phyloP scores from a whole-genome alignment of 2,888 invertebrate species.

The Gryllus longicercus region DNA sequence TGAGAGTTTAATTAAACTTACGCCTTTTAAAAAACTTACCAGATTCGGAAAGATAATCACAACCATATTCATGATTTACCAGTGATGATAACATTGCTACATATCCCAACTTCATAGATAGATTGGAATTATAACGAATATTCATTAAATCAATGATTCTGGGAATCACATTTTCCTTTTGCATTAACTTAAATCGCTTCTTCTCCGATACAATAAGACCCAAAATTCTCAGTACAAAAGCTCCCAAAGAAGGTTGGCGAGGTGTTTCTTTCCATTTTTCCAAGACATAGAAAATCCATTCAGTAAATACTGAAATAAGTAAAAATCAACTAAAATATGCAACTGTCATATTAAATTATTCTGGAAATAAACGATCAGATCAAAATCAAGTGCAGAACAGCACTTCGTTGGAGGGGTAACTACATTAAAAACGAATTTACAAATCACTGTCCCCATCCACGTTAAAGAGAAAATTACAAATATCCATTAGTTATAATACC shows the following conservation, averaged over 20 bases:
- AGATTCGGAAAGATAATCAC: constrained; percentile 56
- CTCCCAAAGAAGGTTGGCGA: constrained; percentile 51
- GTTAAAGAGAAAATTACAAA: background rate
- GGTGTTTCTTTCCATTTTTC: constrained; percentile 41
- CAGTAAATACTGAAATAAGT: constrained; percentile 26
- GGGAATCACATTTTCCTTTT: constrained; percentile 48
- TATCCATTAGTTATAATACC: background rate
- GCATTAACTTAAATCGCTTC: constrained; percentile 57
- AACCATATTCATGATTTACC: constrained; percentile 60
- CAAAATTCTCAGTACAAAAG: constrained; percentile 63
- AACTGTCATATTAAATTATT: too few species aligned
- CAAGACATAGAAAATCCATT: constrained; percentile 39
- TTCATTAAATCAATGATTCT: constrained; percentile 42
- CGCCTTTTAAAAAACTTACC: constrained; percentile 38
- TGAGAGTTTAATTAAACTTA: too few species aligned
- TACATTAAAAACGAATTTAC: too few species aligned
- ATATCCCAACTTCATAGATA: constrained; percentile 65
- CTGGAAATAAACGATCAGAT: too few species aligned
- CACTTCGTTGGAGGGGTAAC: too few species aligned
- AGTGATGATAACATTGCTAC: constrained; percentile 61
- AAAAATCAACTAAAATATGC: background rate
- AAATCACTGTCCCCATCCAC: too few species aligned
- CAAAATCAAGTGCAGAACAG: too few species aligned
- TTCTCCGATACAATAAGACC: constrained; percentile 60
- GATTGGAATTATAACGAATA: background rate